Evolutionary conservation across 2,797 vertebrate genomes (phyloP).

Genomic region (Pitangus sulphuratus): DNA sequence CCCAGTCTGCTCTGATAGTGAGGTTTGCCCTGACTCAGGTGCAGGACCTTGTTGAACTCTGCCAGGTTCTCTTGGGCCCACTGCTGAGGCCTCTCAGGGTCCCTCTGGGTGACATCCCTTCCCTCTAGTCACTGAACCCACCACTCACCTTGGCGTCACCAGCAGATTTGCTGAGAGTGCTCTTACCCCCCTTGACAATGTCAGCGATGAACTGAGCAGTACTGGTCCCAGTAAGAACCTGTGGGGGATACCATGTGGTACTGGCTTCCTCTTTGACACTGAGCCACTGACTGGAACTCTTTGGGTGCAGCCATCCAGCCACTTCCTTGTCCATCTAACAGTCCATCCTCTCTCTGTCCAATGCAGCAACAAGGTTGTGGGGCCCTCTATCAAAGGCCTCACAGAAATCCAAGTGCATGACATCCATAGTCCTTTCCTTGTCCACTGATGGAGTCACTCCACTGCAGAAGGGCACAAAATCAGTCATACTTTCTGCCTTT

Average conservation of each 20-base stretch:
- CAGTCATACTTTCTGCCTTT: neutral
- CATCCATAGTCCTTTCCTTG: neutral
- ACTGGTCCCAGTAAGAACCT: neutral
- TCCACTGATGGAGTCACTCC: neutral
- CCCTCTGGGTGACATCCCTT: neutral
- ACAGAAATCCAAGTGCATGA: neutral
- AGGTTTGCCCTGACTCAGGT: neutral
- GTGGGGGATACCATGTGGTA: neutral
- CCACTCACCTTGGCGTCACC: neutral
- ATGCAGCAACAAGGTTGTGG: neutral
- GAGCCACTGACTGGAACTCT: neutral
- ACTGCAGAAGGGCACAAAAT: neutral
- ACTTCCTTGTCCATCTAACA: neutral
- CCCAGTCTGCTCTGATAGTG: neutral
- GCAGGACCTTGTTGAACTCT: neutral
- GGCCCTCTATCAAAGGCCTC: neutral
- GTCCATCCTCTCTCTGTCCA: neutral
- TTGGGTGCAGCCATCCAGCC: neutral
- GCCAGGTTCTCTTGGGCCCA: neutral
- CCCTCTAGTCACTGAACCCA: rapidly evolving
- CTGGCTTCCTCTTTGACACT: neutral
- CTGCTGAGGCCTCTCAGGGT: neutral
- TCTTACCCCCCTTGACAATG: neutral
- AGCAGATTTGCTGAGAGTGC: neutral
- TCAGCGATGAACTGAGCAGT: neutral